Base-by-base conservation (phyloP, 64 coral and sea anemone species). In the Exaiptasia diaphana region DNA sequence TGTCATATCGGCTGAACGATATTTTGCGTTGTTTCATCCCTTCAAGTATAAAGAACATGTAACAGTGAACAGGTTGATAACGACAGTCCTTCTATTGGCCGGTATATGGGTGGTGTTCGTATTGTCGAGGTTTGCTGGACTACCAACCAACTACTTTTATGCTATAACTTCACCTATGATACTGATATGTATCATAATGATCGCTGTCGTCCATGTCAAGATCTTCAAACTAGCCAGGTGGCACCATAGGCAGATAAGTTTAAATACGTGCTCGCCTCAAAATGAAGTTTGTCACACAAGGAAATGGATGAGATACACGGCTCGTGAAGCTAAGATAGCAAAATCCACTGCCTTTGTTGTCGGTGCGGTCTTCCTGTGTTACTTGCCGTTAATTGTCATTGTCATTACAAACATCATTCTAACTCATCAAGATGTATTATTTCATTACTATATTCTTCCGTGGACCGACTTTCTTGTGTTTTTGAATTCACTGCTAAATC, bases 371-470 rank as follows among this genome's bases (percentile, higher is more conserved):
- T 63, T 74, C n/a, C 25, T 59, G 0, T 85, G 82, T 45, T 85
- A 85, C 29, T 74, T 71, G 3, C 82, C 82, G 5, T 68, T 85
- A 3, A 30, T 74, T 3, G 39, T 58, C 11, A 36, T 68, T 32
- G 33, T 74, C 6, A 71, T 85, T 5, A 26, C 68, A 0, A 71
- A 50, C 13, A n/a, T n/a, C n/a, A 85, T 38, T 28, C 70, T 85
- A 31, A 56, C 74, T 30, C 36, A 60, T 3, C 57, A 21, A 25
- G 70, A 73, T 9, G 12, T 58, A 15, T 23, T 46, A 30, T 85
- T 85, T 61, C 69, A 85, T 74, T 85, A 85, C 10, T 73, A 43
- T 36, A 34, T 85, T 40, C 74, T 85, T 13, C 82, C 82, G 14
- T 53, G 68, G 46, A 85, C 82, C n/a, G 82, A 85, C 35, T 71